Percentiles rank a stretch among this genome's conserved stretches.
Evolutionary conservation across 2,888 invertebrate genomes (phyloP).

Genomic region (Amorpha juglandis): DNA sequence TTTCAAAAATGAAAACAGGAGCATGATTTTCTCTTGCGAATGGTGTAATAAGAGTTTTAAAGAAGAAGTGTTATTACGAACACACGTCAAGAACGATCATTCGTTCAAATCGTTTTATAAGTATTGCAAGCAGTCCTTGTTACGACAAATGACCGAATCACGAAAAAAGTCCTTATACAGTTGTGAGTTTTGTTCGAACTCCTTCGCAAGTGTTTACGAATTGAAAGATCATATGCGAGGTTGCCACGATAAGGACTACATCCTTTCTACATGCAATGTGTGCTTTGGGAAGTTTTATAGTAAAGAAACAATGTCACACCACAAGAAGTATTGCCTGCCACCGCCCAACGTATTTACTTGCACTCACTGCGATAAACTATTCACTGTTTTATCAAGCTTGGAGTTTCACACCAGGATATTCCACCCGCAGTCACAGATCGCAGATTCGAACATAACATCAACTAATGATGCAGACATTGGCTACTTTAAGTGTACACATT

Average conservation of each 20-base stretch:
- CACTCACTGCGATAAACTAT: constrained; percentile 66
- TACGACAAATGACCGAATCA: constrained; percentile 44
- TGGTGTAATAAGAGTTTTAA: constrained; percentile 53
- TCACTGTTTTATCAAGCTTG: constrained; percentile 67
- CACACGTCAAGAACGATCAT: constrained; percentile 64
- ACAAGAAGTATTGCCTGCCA: constrained; percentile 61
- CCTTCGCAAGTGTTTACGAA: constrained; percentile 56
- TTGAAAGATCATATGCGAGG: constrained; percentile 65
- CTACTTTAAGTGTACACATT: constrained; percentile 60
- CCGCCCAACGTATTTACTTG: constrained; percentile 63
- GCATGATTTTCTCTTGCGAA: constrained; percentile 45
- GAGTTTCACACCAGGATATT: constrained; percentile 69
- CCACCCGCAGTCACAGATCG: constrained; percentile 67
- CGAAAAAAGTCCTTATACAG: constrained; percentile 41
- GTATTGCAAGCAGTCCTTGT: constrained; percentile 60
- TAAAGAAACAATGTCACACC: constrained; percentile 56
- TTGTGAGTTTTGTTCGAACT: constrained; percentile 62
- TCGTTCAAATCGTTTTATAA: constrained; percentile 65
- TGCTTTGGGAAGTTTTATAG: constrained; percentile 69
- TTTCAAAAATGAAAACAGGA: background rate
- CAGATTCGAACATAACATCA: constrained; percentile 59
- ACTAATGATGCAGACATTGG: constrained; percentile 48
- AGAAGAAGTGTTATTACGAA: constrained; percentile 54
- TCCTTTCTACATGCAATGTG: constrained; percentile 64
- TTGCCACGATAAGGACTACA: constrained; percentile 61